Evolutionary conservation across 2,888 invertebrate genomes (phyloP).

Genomic region (Synanthedon tipuliformis): DNA sequence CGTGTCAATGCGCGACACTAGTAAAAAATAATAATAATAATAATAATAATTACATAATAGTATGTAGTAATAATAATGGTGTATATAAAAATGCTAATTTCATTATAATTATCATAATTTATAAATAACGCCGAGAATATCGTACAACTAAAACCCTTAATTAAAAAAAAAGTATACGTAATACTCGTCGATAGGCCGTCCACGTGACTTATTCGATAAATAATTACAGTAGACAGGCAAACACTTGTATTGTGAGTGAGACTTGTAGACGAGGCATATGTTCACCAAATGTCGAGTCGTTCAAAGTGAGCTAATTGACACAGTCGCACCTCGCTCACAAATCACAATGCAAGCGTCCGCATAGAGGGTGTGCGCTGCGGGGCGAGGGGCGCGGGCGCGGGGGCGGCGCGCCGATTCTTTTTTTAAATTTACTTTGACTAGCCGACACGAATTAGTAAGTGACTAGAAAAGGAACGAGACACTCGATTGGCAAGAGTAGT

Average conservation of each 20-base stretch:
- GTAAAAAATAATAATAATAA: neutral
- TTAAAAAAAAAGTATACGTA: slow-evolving; percentile 44
- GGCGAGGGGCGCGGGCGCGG: neutral
- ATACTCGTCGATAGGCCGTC: slow-evolving; percentile 47
- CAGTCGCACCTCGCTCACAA: too few relatives aligned
- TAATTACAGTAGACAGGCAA: neutral
- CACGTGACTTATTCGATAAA: slow-evolving; percentile 45
- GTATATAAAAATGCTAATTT: slow-evolving; percentile 45
- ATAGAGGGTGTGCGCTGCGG: too few relatives aligned
- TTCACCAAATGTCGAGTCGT: too few relatives aligned
- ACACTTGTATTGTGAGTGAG: neutral
- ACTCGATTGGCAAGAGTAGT: slow-evolving; percentile 56
- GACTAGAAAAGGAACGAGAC: slow-evolving; percentile 64
- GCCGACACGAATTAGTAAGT: slow-evolving; percentile 61
- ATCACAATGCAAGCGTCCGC: too few relatives aligned
- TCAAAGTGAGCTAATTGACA: too few relatives aligned
- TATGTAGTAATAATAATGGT: slow-evolving; percentile 8
- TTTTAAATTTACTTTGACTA: slow-evolving; percentile 35
- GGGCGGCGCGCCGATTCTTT: neutral
- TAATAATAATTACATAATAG: neutral
- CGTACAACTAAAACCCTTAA: neutral
- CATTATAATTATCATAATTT: slow-evolving; percentile 26
- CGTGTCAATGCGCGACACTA: slow-evolving; percentile 29
- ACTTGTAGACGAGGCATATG: too few relatives aligned
- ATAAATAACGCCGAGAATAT: neutral